A percentile compares a stretch with the other conserved stretches of the same genome.
Conservation (phyloP, 1,140 invertebrate species). For the Lasioglossum baleicum region DNA sequence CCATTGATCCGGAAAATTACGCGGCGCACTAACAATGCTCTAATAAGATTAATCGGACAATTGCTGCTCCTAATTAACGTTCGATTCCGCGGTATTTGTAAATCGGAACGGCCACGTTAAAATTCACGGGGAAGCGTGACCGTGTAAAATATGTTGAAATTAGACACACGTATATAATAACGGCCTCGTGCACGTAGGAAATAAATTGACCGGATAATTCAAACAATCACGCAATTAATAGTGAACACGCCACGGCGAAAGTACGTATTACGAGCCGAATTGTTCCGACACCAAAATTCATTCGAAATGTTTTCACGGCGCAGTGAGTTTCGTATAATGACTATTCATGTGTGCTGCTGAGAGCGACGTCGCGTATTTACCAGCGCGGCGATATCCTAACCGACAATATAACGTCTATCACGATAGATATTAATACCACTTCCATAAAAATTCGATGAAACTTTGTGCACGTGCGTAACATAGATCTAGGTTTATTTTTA, state of each 20-base stretch:
- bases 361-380: neutral
- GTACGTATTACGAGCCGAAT: slow-evolving; percentile 50
- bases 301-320: slow-evolving; percentile 42
- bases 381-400: neutral
- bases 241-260: slow-evolving; percentile 31
- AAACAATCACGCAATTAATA: slow-evolving; percentile 54
- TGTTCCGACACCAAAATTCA: slow-evolving; percentile 44
- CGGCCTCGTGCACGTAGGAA: slow-evolving; percentile 8
- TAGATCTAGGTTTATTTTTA: too few species aligned
- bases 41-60: slow-evolving; percentile 6
- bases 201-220: slow-evolving; percentile 55
- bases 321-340: slow-evolving; percentile 45
- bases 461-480: too few species aligned
- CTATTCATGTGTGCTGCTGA: slow-evolving; percentile 26
- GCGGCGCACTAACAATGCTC: too few species aligned
- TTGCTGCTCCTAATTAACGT: slow-evolving; percentile 36
- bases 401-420: neutral
- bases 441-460: neutral
- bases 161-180: slow-evolving; percentile 26
- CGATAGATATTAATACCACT: neutral
- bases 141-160: slow-evolving; percentile 40
- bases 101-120: slow-evolving; percentile 27
- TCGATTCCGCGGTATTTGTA: slow-evolving; percentile 29
- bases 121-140: slow-evolving; percentile 39
- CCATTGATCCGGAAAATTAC: neutral